Evolutionary conservation across 2,888 invertebrate genomes (phyloP).

Genomic region (Nemurella pictetii): DNA sequence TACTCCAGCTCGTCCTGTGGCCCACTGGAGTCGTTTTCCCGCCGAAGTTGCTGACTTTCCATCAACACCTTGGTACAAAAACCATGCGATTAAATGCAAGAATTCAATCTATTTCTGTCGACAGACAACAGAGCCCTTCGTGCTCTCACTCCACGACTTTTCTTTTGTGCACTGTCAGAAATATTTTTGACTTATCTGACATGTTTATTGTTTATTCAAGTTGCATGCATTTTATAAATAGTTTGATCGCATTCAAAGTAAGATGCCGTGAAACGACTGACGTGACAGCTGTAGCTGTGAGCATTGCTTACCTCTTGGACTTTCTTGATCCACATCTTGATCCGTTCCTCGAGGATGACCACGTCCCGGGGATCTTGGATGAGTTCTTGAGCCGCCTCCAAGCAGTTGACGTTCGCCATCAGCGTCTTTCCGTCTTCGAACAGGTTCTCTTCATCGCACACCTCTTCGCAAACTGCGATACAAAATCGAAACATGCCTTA

Average conservation of each 20-base stretch:
- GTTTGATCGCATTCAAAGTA: no score
- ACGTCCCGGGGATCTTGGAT: conserved; percentile 65
- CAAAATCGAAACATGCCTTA: no score
- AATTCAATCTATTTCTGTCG: background rate
- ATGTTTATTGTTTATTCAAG: background rate
- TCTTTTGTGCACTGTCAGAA: background rate
- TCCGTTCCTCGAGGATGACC: conserved; percentile 69
- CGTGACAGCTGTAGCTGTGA: background rate
- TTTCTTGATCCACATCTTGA: conserved; percentile 77
- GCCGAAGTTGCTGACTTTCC: conserved; percentile 88
- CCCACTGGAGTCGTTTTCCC: conserved; percentile 86
- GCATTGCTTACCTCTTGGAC: conserved; percentile 65
- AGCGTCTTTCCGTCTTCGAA: conserved; percentile 72
- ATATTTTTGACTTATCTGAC: background rate
- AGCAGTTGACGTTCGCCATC: conserved; percentile 62
- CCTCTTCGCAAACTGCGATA: conserved; percentile 87
- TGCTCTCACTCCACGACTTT: background rate
- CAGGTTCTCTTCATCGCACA: conserved; percentile 75
- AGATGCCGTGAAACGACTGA: no score
- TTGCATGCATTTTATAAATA: background rate
- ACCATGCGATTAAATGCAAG: background rate
- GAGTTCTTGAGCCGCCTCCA: conserved; percentile 60
- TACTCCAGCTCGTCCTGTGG: conserved; percentile 95
- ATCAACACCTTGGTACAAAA: conserved; percentile 65
- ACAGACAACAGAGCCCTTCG: background rate